Percentiles rank a stretch among this genome's conserved stretches.
These are phyloP conservation scores for Macrostomum lignano DNA, from an alignment of 1,140 invertebrate species.

Conservation along the genomic window DNA sequence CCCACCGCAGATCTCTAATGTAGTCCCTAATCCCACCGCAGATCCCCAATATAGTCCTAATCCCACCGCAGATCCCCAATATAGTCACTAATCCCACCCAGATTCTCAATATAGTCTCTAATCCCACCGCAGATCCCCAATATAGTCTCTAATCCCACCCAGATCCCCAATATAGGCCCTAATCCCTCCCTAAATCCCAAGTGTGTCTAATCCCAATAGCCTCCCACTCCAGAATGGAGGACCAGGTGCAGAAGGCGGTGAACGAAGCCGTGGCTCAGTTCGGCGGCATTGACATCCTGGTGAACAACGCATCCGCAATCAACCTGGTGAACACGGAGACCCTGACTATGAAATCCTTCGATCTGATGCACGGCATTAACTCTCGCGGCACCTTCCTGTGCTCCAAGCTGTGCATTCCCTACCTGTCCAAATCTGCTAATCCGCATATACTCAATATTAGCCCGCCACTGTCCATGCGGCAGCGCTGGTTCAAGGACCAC, in stretches of 20 bases:
- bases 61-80: no score
- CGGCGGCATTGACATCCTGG: slow-evolving; percentile 66
- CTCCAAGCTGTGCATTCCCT: slow-evolving; percentile 53
- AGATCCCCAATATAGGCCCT: no score
- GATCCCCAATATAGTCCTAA: no score
- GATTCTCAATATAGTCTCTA: no score
- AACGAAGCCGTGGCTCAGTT: slow-evolving; percentile 59
- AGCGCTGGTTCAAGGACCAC: slow-evolving; percentile 66
- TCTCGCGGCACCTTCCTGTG: slow-evolving; percentile 26
- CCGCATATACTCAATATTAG: slow-evolving; percentile 83
- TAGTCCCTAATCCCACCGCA: no score
- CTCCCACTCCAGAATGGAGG: slow-evolving; percentile 14
- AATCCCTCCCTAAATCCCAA: no score
- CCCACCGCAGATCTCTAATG: no score
- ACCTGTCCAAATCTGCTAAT: slow-evolving; percentile 57
- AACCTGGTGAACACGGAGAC: slow-evolving; percentile 50
- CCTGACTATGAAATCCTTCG: slow-evolving; percentile 58
- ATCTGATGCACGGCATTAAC: slow-evolving; percentile 28
- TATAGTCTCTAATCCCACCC: no score
- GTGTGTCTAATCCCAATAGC: no score
- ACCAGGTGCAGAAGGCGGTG: slow-evolving; percentile 44
- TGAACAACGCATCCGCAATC: slow-evolving; percentile 92
- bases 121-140: no score
- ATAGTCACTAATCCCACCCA: no score
- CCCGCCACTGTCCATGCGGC: slow-evolving; percentile 62